phyloP scores from a whole-genome alignment of 2,113 vertebrate species.

The Lophius piscatorius region DNA sequence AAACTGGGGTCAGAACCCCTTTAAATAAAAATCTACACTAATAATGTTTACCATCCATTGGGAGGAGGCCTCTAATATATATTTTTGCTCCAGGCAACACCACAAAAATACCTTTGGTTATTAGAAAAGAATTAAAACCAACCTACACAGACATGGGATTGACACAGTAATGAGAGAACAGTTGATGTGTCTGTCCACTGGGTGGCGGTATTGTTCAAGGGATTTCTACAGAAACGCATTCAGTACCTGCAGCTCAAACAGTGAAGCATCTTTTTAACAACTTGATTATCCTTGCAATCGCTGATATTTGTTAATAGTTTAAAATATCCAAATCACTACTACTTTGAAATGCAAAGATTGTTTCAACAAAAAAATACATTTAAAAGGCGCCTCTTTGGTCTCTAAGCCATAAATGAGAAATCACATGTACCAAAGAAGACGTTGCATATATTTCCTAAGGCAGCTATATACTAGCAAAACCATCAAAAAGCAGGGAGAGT shows the following conservation, averaged over 20 bases:
- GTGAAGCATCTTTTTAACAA: neutral
- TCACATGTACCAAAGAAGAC: neutral
- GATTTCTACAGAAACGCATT: constrained; percentile 39
- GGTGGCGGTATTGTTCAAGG: constrained; percentile 48
- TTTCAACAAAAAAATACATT: neutral
- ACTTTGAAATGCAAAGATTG: neutral
- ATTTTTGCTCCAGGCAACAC: constrained; percentile 78
- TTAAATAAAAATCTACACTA: constrained; percentile 65
- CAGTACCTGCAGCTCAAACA: constrained; percentile 54
- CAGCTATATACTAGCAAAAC: constrained; percentile 17
- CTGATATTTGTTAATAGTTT: neutral
- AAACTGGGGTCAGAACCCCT: constrained; percentile 52
- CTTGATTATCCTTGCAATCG: constrained; percentile 23
- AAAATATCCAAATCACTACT: neutral
- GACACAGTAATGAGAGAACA: constrained; percentile 58
- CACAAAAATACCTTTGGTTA: constrained; percentile 79
- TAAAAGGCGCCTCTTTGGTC: constrained; percentile 15
- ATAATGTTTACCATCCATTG: constrained; percentile 34
- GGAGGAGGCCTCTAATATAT: constrained; percentile 50
- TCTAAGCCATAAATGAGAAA: constrained; percentile 5
- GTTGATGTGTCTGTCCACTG: constrained; percentile 63
- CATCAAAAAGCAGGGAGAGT: neutral
- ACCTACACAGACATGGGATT: constrained; percentile 30
- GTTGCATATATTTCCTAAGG: constrained; percentile 28
- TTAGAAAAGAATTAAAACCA: constrained; percentile 41